Evolutionary conservation across 2,888 invertebrate species (phyloP), one percentile per base, ranked within the genome.

Genomic region (Diarsia dahlii): DNA sequence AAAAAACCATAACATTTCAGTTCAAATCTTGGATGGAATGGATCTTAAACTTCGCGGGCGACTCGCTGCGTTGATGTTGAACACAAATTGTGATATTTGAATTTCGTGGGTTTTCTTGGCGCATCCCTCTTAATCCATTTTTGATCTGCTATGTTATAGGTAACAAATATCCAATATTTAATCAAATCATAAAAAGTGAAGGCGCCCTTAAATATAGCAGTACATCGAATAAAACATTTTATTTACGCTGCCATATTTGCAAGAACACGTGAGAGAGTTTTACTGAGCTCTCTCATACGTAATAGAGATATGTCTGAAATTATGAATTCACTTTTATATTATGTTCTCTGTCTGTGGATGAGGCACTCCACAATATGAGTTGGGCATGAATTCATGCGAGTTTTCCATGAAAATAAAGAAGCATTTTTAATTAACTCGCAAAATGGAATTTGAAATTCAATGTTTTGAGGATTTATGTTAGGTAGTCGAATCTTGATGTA

Each of bases 361-460:
- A n/a, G 10, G 23, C n/a, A 54, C 56, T 81, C 58, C 13, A 58
- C 65, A 39, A 20, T n/a, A 56, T 39, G n/a, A 73, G 56, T 46
- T 20, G 46, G 45, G 48, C 6, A 65, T 56, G 70, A 34, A 82
- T 80, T 71, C 58, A 54, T n/a, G 45, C 13, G 20, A 20, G 66
- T 8, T 28, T 50, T 12, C 20, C 28, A 56, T 66, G 63, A 52
- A 79, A 80, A 71, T 78, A 20, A 45, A 56, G 28, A 64, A 58
- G 56, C 45, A 39, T 48, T 58, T 77, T 77, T 34, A 67, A 82
- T 82, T 77, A 52, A 69, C 82, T 63, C 18, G 48, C 20, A 45
- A 60, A 82, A 66, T 71, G 39, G 13, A 67, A 82, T 67, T 62
- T 67, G 12, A 28, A 71, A 67, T 71, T 63, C n/a, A 71, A n/a